Evolutionary conservation across 2,888 invertebrate species (phyloP), one percentile per base, ranked within the genome.

Genomic region (Julus scanicus): DNA sequence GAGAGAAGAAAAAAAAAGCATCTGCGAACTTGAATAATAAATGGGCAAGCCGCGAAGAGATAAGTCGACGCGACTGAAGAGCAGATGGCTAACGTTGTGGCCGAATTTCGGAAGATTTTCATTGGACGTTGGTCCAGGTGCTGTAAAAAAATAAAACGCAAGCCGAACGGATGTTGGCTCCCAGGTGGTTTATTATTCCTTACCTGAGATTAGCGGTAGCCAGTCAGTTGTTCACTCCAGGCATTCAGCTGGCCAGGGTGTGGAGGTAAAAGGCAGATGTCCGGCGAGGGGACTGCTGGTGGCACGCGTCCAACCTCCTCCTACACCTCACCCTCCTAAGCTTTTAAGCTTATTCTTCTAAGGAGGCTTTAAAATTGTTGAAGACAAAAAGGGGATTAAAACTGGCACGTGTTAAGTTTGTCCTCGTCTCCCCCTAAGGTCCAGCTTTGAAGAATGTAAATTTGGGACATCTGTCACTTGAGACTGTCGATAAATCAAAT

Each of bases 211-310:
- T 11, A 53, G 53, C 53, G 53, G 53, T 17, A 15, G 63, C 17
- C n/a, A n/a, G 17, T 17, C 63, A 63, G 63, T n/a, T n/a, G 63
- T 2, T 4, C 5, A 29, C 71, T 29, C 6, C 9, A 8, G 29
- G 20, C 71, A 29, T n/a, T 71, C 71, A 71, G 71, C 71, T 71
- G 71, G 29, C 17, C 20, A n/a, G 6, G 6, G 29, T 17, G 17
- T 57, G 57, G n/a, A 57, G 57, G 57, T 57, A n/a, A 57, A 57
- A 57, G 71, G 71, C 71, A 71, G 71, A 71, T 71, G 71, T 71
- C 71, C 20, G 71, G 71, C 20, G n/a, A 20, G 63, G 71, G 29
- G 29, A 71, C 29, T 3, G 20, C 20, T 11, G 20, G 6, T 71
- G 71, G 71, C 71, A 71, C 71, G 71, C 20, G 71, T 20, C 71